phyloP scores from a whole-genome alignment of 2,797 vertebrate species.

The Coregonus suidteri region DNA sequence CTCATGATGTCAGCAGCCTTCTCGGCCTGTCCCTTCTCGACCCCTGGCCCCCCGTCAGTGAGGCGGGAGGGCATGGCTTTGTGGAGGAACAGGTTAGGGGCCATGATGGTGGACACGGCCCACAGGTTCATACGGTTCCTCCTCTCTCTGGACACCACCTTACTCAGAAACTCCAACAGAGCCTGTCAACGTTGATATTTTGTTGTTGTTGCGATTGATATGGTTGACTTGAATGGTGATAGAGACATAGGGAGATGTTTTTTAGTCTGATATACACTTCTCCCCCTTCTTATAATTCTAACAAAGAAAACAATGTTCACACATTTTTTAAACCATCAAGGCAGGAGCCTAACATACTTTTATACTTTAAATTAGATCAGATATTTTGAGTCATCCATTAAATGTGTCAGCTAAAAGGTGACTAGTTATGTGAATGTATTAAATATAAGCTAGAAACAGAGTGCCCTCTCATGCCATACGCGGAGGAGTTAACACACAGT shows the following conservation, averaged over 20 bases:
- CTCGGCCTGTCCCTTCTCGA: conserved; percentile 87
- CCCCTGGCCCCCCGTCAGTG: conserved; percentile 79
- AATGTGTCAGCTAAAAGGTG: neutral
- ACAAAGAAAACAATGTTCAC: neutral
- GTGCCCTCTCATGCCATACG: neutral
- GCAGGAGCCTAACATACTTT: neutral
- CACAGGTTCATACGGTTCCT: conserved; percentile 92
- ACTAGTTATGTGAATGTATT: neutral
- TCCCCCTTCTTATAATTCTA: neutral
- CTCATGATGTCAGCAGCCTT: conserved; percentile 84
- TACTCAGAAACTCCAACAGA: conserved; percentile 88
- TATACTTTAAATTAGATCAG: neutral
- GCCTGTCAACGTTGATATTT: conserved; percentile 64
- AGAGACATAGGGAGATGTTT: neutral
- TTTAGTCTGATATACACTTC: neutral
- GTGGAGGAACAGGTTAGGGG: conserved; percentile 91
- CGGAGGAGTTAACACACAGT: too few species aligned
- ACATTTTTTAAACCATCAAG: neutral
- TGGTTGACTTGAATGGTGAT: neutral
- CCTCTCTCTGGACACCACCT: conserved; percentile 83
- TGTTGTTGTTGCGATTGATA: neutral
- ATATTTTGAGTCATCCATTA: neutral
- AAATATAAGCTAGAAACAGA: neutral
- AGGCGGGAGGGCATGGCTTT: conserved; percentile 81
- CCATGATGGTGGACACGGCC: conserved; percentile 93